Evolutionary conservation across 2,797 vertebrate species (phyloP).

Genomic region (Leptoclinus maculatus): DNA sequence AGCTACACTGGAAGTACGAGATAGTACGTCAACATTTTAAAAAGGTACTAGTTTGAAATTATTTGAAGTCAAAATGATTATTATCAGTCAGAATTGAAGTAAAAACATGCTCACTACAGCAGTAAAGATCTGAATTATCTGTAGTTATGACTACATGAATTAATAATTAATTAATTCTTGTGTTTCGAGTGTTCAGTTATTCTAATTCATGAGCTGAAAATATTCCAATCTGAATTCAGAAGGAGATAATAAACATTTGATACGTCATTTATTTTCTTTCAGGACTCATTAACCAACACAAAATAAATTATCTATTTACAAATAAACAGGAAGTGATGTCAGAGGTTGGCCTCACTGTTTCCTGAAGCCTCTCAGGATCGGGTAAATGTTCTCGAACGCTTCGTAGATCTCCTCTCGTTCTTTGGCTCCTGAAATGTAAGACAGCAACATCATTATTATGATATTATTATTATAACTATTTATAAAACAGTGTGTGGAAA

Average conservation of each 20-base stretch:
- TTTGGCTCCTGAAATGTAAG: slow-evolving; percentile 90
- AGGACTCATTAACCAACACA: slow-evolving; percentile 13
- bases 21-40: not conserved
- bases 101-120: no score
- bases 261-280: not conserved
- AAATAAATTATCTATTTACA: slow-evolving; percentile 24
- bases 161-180: no score
- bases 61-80: no score
- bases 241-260: not conserved
- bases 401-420: slow-evolving; percentile 96
- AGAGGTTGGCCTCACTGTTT: slow-evolving; percentile 80
- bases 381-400: slow-evolving; percentile 98
- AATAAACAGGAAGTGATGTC: slow-evolving; percentile 15
- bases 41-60: not conserved
- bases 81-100: no score
- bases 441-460: not conserved
- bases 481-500: not conserved
- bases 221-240: not conserved
- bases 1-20: no score
- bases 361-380: slow-evolving; percentile 94
- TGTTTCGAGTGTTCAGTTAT: no score
- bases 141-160: no score
- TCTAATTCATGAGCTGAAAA: no score
- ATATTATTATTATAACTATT: not conserved
- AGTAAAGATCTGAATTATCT: no score